These are phyloP conservation scores for Crenichthys baileyi DNA, from an alignment of 2,797 vertebrate genomes.

Conservation along the genomic window DNA sequence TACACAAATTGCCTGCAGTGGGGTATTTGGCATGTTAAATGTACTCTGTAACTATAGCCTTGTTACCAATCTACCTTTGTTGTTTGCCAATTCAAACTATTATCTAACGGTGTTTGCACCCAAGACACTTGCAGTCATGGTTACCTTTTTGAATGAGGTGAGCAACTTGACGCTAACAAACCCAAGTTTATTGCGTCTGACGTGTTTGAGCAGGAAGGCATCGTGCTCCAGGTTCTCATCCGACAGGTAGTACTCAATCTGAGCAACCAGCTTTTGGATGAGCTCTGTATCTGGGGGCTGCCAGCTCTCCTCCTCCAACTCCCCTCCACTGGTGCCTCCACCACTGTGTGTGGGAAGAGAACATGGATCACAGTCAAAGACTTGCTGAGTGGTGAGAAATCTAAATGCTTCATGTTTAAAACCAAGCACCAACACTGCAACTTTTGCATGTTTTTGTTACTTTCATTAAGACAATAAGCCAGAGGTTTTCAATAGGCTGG, in stretches of 20 bases:
- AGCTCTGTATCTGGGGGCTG: conserved; percentile 90
- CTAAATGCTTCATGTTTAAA: conserved; percentile 12
- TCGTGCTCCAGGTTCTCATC: conserved; percentile 98
- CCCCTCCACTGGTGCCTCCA: conserved; percentile 86
- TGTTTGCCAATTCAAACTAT: background rate
- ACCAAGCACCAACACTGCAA: conserved; percentile 26
- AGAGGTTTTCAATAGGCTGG: conserved; percentile 36
- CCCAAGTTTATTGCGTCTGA: conserved; percentile 95
- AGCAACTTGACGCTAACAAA: conserved; percentile 98
- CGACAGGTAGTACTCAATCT: conserved; percentile 97
- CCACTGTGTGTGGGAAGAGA: conserved; percentile 77
- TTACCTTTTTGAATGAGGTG: conserved; percentile 98
- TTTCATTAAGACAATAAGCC: conserved; percentile 46
- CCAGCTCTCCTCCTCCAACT: conserved; percentile 93
- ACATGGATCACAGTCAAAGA: conserved; percentile 30
- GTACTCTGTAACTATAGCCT: background rate
- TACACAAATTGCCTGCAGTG: conserved; percentile 3
- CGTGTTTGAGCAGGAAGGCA: conserved; percentile 95
- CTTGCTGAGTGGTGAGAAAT: conserved; percentile 7
- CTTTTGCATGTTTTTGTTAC: conserved; percentile 33
- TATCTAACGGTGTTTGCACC: background rate
- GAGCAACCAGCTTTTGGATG: conserved; percentile 89
- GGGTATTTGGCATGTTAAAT: background rate
- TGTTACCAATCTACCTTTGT: background rate
- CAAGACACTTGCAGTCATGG: background rate